Percentiles rank a stretch among this genome's conserved stretches.
Evolutionary conservation across 2,797 vertebrate genomes (phyloP).

Genomic region (Danionella dracula): DNA sequence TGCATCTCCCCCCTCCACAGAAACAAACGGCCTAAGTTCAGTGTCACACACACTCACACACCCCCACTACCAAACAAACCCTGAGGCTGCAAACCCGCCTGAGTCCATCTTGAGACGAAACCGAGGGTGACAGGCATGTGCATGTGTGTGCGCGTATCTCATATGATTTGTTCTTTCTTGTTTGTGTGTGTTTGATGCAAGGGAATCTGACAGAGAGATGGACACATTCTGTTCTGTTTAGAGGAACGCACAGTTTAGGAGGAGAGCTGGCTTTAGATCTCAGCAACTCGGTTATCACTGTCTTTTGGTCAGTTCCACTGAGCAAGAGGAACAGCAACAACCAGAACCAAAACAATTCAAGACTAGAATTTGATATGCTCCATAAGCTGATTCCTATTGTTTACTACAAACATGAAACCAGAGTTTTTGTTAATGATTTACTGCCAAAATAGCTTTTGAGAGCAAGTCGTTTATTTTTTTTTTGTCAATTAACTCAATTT

Average conservation of each 20-base stretch:
- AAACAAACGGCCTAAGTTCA: background rate
- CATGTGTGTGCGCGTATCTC: slow-evolving; percentile 6
- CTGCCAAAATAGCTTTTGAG: no score
- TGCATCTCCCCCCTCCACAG: background rate
- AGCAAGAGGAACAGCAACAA: no score
- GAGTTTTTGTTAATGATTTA: no score
- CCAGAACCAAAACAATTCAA: no score
- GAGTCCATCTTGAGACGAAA: slow-evolving; percentile 37
- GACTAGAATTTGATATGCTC: no score
- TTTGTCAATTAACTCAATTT: no score
- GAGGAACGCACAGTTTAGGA: background rate
- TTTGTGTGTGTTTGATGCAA: slow-evolving; percentile 7
- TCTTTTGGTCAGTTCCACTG: no score
- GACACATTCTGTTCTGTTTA: background rate
- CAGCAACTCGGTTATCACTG: no score
- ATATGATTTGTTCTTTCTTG: background rate
- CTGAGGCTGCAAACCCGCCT: slow-evolving; percentile 29
- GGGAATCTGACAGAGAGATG: slow-evolving; percentile 15
- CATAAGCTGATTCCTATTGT: no score
- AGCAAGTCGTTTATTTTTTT: no score
- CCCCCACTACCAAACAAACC: slow-evolving; percentile 22
- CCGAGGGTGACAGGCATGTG: slow-evolving; percentile 19
- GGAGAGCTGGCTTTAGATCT: background rate
- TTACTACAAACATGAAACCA: no score
- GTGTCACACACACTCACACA: slow-evolving; percentile 11